These are phyloP conservation scores for Corynorhinus townsendii DNA, from an alignment of 2,113 vertebrate genomes.

Conservation along the genomic window DNA sequence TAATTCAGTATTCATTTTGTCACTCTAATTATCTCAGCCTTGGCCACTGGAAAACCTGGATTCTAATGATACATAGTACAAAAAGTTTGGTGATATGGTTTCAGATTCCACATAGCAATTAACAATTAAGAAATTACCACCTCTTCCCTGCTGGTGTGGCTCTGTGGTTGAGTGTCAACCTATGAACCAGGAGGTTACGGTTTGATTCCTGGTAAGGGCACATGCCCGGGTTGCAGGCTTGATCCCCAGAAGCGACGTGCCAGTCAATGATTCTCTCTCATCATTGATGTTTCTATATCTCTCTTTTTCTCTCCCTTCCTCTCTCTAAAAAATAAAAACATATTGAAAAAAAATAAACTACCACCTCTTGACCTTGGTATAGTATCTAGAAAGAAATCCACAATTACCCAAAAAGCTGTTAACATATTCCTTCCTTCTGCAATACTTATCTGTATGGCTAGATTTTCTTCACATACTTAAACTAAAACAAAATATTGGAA, in stretches of 20 bases:
- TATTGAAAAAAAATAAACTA: slow-evolving; percentile 8
- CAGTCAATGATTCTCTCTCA: too few species aligned
- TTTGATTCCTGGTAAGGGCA: too few species aligned
- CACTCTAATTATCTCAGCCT: background rate
- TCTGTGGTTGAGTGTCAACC: too few species aligned
- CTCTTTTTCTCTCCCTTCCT: too few species aligned
- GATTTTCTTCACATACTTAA: background rate
- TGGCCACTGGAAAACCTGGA: background rate
- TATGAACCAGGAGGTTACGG: too few species aligned
- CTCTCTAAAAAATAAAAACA: too few species aligned
- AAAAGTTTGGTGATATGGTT: background rate
- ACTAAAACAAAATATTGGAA: background rate
- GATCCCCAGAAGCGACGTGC: too few species aligned
- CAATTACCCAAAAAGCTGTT: slow-evolving; percentile 6
- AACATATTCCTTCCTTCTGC: background rate
- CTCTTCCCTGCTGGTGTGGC: background rate
- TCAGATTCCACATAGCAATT: background rate
- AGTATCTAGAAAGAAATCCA: background rate
- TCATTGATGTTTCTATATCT: too few species aligned
- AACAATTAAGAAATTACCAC: background rate
- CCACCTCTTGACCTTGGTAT: background rate
- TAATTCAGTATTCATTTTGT: background rate
- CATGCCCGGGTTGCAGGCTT: too few species aligned
- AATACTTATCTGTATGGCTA: background rate
- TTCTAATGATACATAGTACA: background rate